phyloP scores from a whole-genome alignment of 2,113 vertebrate genomes.

The Heteronetta atricapilla region DNA sequence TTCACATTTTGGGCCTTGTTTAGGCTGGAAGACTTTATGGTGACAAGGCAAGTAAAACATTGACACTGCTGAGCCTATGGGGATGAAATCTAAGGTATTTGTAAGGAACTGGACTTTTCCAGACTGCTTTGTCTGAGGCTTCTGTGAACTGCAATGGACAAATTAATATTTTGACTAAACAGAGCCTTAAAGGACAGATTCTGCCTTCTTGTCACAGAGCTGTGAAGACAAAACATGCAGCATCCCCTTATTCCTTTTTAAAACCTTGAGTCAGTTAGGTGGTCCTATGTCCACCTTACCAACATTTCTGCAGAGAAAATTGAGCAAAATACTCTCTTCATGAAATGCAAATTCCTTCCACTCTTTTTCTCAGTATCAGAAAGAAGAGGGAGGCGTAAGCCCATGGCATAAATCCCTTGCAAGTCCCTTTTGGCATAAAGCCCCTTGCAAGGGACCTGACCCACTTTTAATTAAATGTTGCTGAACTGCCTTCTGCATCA shows the following conservation, averaged over 20 bases:
- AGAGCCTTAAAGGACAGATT: not conserved
- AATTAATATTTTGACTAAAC: slow-evolving; percentile 58
- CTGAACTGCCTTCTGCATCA: not conserved
- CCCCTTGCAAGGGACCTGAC: not conserved
- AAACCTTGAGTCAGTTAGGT: not conserved
- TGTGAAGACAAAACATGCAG: slow-evolving; percentile 31
- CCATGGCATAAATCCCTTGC: not conserved
- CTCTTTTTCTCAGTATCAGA: not conserved
- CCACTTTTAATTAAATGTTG: not conserved
- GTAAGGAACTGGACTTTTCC: not conserved
- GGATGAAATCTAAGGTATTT: not conserved
- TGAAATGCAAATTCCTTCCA: not conserved
- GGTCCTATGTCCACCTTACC: not conserved
- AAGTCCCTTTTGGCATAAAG: not conserved
- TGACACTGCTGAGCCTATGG: not conserved
- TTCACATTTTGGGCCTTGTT: slow-evolving; percentile 2
- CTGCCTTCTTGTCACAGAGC: not conserved
- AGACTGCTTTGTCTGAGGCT: slow-evolving; percentile 27
- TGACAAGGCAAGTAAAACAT: not conserved
- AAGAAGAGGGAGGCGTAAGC: not conserved
- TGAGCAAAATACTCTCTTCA: not conserved
- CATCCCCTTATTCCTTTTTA: not conserved
- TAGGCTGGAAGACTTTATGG: not conserved
- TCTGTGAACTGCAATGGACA: not conserved
- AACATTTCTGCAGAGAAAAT: not conserved